Percentiles rank a stretch among this genome's conserved stretches.
Conservation (phyloP, 2,113 vertebrate genomes). For the Paraplagusia blochii region DNA sequence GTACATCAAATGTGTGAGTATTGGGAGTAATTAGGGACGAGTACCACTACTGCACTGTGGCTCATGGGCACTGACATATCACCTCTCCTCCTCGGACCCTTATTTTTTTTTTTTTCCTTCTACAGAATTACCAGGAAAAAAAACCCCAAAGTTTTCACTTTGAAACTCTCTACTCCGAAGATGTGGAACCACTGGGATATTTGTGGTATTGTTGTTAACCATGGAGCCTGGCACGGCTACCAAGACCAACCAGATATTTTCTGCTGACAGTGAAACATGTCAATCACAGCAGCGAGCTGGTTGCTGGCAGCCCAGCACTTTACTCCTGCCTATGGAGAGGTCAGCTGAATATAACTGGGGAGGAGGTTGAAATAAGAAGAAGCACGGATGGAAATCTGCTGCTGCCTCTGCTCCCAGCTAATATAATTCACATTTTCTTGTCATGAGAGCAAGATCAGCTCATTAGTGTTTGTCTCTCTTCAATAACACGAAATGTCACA, state of each 20-base stretch:
- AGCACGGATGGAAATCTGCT: conserved; percentile 6
- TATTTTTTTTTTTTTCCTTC: conserved; percentile 9
- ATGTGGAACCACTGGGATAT: conserved; percentile 1
- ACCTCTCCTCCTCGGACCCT: conserved; percentile 19
- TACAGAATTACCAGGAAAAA: conserved; percentile 15
- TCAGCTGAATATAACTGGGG: conserved; percentile 12
- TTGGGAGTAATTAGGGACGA: conserved; percentile 59
- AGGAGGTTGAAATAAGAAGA: conserved; percentile 24
- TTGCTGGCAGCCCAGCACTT: neutral
- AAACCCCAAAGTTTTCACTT: conserved; percentile 23
- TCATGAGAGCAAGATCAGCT: conserved; percentile 12
- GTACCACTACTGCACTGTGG: conserved; percentile 30
- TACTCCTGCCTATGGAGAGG: neutral
- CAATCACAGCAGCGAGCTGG: conserved; percentile 8
- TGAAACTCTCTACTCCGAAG: conserved; percentile 4
- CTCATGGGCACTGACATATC: conserved; percentile 44
- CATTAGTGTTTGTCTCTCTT: conserved; percentile 43
- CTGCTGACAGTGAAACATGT: conserved; percentile 24
- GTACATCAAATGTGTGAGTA: conserved; percentile 43
- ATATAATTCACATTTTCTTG: conserved; percentile 21
- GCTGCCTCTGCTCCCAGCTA: conserved; percentile 2
- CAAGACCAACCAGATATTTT: conserved; percentile 1
- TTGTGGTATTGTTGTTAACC: neutral
- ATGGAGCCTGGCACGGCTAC: neutral
- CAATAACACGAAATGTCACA: conserved; percentile 30